A percentile compares a stretch with the other conserved stretches of the same genome.
Evolutionary conservation across 2,797 vertebrate species (phyloP).

Genomic region (Meda fulgida): DNA sequence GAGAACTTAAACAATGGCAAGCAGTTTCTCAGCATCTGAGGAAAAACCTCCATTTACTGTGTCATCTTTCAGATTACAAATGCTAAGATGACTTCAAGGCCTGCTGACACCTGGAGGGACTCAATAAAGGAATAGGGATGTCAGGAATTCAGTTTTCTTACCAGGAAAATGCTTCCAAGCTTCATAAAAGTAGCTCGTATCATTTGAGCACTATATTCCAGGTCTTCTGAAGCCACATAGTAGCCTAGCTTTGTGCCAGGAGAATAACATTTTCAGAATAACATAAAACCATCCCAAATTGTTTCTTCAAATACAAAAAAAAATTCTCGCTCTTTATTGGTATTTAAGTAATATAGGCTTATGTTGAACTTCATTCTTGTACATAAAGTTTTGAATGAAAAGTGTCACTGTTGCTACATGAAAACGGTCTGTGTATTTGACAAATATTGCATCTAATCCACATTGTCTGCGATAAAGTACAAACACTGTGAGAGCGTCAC

Average conservation of each 20-base stretch:
- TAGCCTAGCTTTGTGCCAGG: not conserved
- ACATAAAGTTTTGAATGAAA: not conserved
- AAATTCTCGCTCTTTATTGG: too few relatives aligned
- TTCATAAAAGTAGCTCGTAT: not conserved
- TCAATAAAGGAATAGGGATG: not conserved
- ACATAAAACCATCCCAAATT: not conserved
- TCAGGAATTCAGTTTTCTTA: not conserved
- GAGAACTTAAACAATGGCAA: constrained; percentile 6
- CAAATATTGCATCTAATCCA: not conserved
- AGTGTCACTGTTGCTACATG: not conserved
- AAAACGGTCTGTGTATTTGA: not conserved
- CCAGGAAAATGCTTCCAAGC: not conserved
- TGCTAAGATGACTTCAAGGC: not conserved
- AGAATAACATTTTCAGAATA: too few relatives aligned
- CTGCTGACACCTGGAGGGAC: not conserved
- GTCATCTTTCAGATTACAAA: constrained; percentile 26
- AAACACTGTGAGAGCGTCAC: not conserved
- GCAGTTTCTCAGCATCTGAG: constrained; percentile 34
- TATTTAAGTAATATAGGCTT: too few relatives aligned
- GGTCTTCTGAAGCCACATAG: not conserved
- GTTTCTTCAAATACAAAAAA: too few relatives aligned
- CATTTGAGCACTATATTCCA: not conserved
- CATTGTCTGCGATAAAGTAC: not conserved
- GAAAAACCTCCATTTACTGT: not conserved
- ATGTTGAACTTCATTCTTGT: not conserved